phyloP scores from a whole-genome alignment of 1,140 invertebrate genomes.

The Physella acuta region DNA sequence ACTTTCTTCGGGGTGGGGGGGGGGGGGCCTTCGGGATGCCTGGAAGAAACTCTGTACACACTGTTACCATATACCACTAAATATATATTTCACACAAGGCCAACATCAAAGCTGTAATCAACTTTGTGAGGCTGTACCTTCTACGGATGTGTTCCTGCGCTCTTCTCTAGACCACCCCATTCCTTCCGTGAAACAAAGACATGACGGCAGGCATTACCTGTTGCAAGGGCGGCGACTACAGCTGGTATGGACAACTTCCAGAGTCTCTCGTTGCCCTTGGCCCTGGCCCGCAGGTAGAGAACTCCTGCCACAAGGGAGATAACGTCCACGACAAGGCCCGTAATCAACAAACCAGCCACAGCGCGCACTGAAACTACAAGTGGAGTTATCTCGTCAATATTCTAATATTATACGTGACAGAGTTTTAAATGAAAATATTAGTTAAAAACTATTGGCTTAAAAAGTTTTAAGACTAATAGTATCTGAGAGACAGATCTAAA shows the following conservation, averaged over 20 bases:
- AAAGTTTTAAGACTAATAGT: neutral
- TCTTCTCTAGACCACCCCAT: too few species aligned
- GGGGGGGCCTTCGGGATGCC: too few species aligned
- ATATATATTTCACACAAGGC: neutral
- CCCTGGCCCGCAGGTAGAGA: neutral
- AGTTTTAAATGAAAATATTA: neutral
- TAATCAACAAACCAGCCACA: neutral
- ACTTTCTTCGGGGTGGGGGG: too few species aligned
- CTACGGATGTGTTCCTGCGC: too few species aligned
- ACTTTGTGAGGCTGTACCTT: neutral
- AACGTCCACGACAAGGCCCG: neutral
- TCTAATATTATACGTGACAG: neutral
- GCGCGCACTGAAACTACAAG: neutral
- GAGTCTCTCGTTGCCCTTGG: neutral
- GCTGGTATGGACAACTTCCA: neutral
- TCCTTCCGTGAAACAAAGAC: too few species aligned
- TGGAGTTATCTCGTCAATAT: too few species aligned
- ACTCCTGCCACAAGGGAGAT: neutral
- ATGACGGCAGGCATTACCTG: neutral
- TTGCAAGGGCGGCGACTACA: neutral
- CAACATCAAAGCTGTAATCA: neutral
- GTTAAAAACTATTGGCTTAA: neutral
- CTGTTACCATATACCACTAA: neutral
- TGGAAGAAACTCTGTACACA: neutral
- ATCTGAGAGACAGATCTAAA: neutral